Evolutionary conservation across 2,113 vertebrate genomes (phyloP).

Genomic region (Chlamydotis undulata): DNA sequence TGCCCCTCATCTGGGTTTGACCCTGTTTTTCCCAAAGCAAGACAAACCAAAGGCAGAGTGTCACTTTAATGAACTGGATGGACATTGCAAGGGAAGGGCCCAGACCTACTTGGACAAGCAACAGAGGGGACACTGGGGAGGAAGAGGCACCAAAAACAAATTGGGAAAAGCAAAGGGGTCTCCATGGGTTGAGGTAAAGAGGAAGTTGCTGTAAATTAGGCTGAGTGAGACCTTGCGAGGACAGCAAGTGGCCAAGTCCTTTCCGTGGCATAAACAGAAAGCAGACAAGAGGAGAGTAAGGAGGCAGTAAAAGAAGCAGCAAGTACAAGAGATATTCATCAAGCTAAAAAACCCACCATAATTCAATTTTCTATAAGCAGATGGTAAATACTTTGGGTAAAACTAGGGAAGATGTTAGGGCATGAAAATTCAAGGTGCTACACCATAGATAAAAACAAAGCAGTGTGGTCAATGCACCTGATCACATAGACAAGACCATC

Average conservation of each 20-base stretch:
- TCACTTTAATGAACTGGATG: neutral
- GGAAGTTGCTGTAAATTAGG: neutral
- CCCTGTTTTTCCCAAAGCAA: neutral
- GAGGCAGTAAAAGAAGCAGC: neutral
- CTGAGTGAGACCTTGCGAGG: neutral
- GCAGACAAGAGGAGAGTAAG: neutral
- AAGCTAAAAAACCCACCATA: neutral
- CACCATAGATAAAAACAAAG: neutral
- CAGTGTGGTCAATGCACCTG: neutral
- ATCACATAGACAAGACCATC: neutral
- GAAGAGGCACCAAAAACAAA: neutral
- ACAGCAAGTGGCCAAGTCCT: neutral
- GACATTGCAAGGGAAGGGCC: neutral
- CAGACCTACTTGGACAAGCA: neutral
- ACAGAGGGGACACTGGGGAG: neutral
- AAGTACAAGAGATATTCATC: neutral
- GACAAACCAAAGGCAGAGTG: neutral
- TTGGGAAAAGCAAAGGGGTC: neutral
- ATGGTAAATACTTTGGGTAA: neutral
- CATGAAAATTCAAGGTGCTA: neutral
- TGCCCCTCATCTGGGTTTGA: rapidly evolving
- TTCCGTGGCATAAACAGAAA: neutral
- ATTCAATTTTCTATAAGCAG: neutral
- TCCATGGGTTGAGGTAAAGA: neutral
- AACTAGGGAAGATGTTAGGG: neutral